phyloP scores from a whole-genome alignment of 2,888 invertebrate species.

The Cheilosia grossa region DNA sequence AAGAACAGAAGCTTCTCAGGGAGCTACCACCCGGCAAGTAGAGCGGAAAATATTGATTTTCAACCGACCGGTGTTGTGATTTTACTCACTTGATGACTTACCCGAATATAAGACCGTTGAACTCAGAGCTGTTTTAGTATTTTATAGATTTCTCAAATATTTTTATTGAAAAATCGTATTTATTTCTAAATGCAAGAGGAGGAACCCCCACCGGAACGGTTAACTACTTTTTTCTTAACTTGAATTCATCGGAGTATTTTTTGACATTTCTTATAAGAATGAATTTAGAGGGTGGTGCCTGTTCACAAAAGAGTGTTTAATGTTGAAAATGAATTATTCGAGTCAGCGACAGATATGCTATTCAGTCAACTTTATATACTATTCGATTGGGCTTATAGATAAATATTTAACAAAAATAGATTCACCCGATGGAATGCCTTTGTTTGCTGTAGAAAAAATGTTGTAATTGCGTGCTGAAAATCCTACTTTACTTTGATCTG shows the following conservation, averaged over 20 bases:
- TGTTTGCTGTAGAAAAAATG: too few relatives aligned
- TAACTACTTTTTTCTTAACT: slow-evolving; percentile 48
- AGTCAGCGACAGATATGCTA: too few relatives aligned
- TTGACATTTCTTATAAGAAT: slow-evolving; percentile 36
- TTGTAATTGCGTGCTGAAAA: too few relatives aligned
- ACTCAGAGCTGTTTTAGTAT: slow-evolving; percentile 11
- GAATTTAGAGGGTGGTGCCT: slow-evolving; percentile 34
- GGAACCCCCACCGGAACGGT: slow-evolving; percentile 51
- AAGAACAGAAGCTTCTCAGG: background rate
- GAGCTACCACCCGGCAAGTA: slow-evolving; percentile 50
- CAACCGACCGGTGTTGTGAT: background rate
- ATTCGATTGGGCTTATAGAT: too few relatives aligned
- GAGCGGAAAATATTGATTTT: slow-evolving; percentile 50
- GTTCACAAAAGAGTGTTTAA: background rate
- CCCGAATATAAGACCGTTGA: slow-evolving; percentile 5
- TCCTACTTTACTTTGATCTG: too few relatives aligned
- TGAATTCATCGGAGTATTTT: slow-evolving; percentile 31
- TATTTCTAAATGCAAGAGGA: slow-evolving; percentile 33
- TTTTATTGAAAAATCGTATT: slow-evolving; percentile 56
- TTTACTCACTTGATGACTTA: slow-evolving; percentile 15
- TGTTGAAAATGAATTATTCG: background rate
- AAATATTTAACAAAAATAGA: too few relatives aligned
- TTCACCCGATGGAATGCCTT: too few relatives aligned
- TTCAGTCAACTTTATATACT: too few relatives aligned
- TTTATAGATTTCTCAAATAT: slow-evolving; percentile 29